Percentiles rank a stretch among this genome's conserved stretches.
These are phyloP conservation scores for Tinea semifulvella DNA, from an alignment of 2,888 invertebrate species.

Conservation along the genomic window DNA sequence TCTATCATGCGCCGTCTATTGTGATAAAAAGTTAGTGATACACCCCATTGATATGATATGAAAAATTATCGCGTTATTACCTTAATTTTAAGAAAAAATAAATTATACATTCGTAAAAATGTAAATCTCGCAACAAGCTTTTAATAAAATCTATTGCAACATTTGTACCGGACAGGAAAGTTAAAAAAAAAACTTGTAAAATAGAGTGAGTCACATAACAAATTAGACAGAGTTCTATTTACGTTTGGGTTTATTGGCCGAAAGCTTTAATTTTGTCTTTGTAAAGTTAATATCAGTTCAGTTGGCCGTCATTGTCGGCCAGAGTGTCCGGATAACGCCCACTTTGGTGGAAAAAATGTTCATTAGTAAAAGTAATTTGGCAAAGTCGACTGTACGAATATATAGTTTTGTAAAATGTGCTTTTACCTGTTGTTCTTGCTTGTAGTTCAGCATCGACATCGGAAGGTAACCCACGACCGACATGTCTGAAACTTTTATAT, in stretches of 20 bases:
- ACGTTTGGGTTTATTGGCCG: constrained; percentile 34
- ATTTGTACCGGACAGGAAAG: too few species aligned
- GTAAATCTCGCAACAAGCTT: too few species aligned
- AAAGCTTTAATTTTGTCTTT: constrained; percentile 27
- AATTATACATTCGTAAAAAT: too few species aligned
- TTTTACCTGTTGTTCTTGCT: constrained; percentile 36
- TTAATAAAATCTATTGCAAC: too few species aligned
- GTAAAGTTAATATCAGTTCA: constrained; percentile 23
- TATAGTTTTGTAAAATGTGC: constrained; percentile 32
- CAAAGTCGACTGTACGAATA: constrained; percentile 30
- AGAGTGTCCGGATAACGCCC: constrained; percentile 18
- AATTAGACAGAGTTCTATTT: constrained; percentile 1
- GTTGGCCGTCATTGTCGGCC: constrained; percentile 22
- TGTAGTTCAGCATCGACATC: constrained; percentile 41
- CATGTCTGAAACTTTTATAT: constrained; percentile 47
- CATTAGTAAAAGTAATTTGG: constrained; percentile 50
- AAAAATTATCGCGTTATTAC: too few species aligned
- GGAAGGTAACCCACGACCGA: constrained; percentile 39
- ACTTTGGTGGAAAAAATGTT: constrained; percentile 32
- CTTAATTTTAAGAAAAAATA: too few species aligned
- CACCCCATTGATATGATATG: too few species aligned
- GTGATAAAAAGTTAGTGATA: too few species aligned
- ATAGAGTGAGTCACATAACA: background rate
- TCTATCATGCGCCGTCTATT: too few species aligned
- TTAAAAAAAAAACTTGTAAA: too few species aligned